phyloP scores from a whole-genome alignment of 2,797 vertebrate species.

The Garrulus glandarius region DNA sequence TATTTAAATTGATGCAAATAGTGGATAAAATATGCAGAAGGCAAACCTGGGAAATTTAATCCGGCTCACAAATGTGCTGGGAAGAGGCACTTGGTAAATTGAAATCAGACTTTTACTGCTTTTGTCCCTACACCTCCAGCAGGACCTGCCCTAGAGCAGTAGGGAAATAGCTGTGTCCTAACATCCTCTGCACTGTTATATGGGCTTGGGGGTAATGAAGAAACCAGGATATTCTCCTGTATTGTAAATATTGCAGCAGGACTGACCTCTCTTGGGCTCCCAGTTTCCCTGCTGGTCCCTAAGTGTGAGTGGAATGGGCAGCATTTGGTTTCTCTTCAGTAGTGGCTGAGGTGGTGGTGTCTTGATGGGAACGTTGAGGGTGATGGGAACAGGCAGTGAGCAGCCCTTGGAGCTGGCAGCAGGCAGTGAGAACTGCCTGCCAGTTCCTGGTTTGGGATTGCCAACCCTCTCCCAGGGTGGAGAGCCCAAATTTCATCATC shows the following conservation, averaged over 20 bases:
- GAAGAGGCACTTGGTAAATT: not conserved
- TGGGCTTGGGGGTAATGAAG: not conserved
- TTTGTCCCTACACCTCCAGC: not conserved
- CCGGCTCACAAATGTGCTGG: not conserved
- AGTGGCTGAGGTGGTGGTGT: not conserved
- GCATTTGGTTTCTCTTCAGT: not conserved
- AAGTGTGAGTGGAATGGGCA: not conserved
- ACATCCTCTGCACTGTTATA: not conserved
- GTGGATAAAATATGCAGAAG: not conserved
- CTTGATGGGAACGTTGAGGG: not conserved
- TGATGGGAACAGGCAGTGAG: not conserved
- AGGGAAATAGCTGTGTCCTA: not conserved
- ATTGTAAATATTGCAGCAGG: not conserved
- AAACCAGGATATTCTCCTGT: not conserved
- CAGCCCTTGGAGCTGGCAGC: not conserved
- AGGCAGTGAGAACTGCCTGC: not conserved
- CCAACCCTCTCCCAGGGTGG: not conserved
- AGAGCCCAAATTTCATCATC: not conserved
- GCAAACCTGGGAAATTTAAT: not conserved
- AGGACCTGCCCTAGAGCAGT: not conserved
- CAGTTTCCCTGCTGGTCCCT: not conserved
- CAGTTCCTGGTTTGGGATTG: not conserved
- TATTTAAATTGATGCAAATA: constrained; percentile 7
- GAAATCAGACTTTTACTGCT: not conserved
- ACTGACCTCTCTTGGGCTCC: not conserved